Conservation (phyloP, 2,888 invertebrate genomes). For the Polydrusus pterygomalis region DNA sequence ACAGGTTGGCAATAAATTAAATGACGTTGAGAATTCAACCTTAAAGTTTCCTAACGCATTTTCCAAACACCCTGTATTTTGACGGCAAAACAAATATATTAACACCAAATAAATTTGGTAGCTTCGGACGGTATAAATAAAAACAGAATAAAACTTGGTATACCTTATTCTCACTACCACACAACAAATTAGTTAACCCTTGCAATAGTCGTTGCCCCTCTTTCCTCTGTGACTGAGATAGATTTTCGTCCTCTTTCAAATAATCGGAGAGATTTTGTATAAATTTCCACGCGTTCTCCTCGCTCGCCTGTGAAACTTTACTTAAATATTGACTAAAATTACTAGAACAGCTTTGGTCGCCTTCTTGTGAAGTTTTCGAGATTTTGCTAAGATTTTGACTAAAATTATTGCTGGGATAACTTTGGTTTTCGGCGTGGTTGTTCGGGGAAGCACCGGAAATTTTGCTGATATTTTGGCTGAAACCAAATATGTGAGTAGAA, state of each 20-base stretch:
- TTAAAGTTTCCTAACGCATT: too few species aligned
- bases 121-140: too few species aligned
- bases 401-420: slow-evolving; percentile 23
- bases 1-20: too few species aligned
- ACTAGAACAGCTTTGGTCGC: slow-evolving; percentile 14
- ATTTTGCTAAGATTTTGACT: slow-evolving; percentile 38
- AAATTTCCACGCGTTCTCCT: slow-evolving; percentile 26
- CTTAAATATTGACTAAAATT: slow-evolving; percentile 38
- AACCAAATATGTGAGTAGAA: too few species aligned
- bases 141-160: background rate
- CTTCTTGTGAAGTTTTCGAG: slow-evolving; percentile 15
- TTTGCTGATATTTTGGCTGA: slow-evolving; percentile 30
- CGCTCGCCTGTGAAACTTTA: slow-evolving; percentile 30
- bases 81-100: too few species aligned
- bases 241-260: slow-evolving; percentile 29
- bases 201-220: slow-evolving; percentile 20
- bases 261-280: slow-evolving; percentile 42
- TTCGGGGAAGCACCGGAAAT: slow-evolving; percentile 19
- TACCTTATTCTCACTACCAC: slow-evolving; percentile 23
- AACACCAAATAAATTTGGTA: too few species aligned
- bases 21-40: too few species aligned
- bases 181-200: slow-evolving; percentile 14
- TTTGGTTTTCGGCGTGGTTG: slow-evolving; percentile 5
- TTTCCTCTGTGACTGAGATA: slow-evolving; percentile 26
- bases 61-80: too few species aligned